Evolutionary conservation across 2,113 vertebrate species (phyloP), one percentile per base, ranked within the genome.

Genomic region (Microcebus lehilahytsara): DNA sequence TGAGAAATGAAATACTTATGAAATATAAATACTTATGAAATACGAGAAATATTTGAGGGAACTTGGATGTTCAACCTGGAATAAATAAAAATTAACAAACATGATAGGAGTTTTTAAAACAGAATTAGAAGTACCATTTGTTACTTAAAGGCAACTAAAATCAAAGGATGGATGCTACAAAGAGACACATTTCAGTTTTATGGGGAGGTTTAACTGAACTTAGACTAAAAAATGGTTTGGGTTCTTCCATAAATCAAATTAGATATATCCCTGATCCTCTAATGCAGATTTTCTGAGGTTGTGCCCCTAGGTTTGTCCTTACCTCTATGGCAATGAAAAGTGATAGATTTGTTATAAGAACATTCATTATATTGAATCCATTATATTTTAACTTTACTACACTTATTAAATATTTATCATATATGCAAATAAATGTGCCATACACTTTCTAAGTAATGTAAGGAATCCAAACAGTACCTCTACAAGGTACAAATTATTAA

Each of bases 341-440:
- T 51, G 42, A 56, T 79, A 60, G 30, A 72, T 37, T 83, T 46
- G 2, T 34, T 94, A 10, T 27, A 77, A 93, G 20, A 60, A 64
- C 4, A 92, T 67, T 66, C 56, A 56, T 85, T 56, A 42, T 16
- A 62, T 32, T 25, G n/a, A 94, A 86, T 6, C 9, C 9, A 69
- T 58, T 75, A 17, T 51, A 77, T 97, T 86, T 89, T 85, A 93
- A 93, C 81, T 66, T 91, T 79, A 60, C 11, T 88, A 72, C 12
- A 53, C 9, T 75, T 93, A n/a, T 67, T 93, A 71, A 51, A 67
- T 72, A 84, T n/a, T 78, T 78, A 77, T 34, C 42, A 58, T 80
- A 4, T 8, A 71, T 6, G 10, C 9, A 80, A 79, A 64, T 14
- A 72, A 85, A 79, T 51, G n/a, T 40, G 37, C 23, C 34, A 19